Evolutionary conservation across 2,113 vertebrate genomes (phyloP).

Genomic region (Cichladusa arquata): DNA sequence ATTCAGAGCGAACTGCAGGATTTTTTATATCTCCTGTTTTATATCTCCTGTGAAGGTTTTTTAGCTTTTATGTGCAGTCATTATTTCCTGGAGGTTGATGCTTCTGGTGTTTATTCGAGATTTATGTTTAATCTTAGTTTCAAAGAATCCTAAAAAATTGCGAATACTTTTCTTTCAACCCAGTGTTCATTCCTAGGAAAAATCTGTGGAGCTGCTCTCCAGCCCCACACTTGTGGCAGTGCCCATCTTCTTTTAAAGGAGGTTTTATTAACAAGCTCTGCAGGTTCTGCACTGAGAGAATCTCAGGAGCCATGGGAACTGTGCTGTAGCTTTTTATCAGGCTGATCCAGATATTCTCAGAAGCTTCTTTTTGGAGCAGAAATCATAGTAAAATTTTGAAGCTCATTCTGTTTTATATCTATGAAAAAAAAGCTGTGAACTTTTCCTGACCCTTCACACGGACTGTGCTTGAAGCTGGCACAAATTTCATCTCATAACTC

Average conservation of each 20-base stretch:
- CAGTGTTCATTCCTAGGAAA: not conserved
- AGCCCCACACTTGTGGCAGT: not conserved
- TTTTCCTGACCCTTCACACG: conserved; percentile 40
- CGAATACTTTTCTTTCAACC: not conserved
- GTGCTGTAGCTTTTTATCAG: not conserved
- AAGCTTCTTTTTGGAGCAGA: not conserved
- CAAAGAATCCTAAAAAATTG: not conserved
- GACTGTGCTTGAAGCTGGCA: conserved; percentile 47
- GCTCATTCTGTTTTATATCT: not conserved
- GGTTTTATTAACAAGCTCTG: not conserved
- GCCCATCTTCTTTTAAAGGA: not conserved
- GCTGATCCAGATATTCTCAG: not conserved
- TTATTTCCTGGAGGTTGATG: not conserved
- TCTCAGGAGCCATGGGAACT: not conserved
- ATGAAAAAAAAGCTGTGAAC: not conserved
- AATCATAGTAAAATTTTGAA: not conserved
- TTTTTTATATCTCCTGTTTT: not conserved
- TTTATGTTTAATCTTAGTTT: not conserved
- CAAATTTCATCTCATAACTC: conserved; percentile 31
- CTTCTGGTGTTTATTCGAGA: not conserved
- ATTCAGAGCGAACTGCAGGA: not conserved
- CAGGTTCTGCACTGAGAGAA: not conserved
- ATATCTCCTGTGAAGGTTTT: not conserved
- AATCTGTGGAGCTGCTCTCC: not conserved
- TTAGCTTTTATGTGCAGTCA: not conserved